Base-by-base conservation (phyloP, 2,113 vertebrate genomes). In the Xyrauchen texanus region DNA sequence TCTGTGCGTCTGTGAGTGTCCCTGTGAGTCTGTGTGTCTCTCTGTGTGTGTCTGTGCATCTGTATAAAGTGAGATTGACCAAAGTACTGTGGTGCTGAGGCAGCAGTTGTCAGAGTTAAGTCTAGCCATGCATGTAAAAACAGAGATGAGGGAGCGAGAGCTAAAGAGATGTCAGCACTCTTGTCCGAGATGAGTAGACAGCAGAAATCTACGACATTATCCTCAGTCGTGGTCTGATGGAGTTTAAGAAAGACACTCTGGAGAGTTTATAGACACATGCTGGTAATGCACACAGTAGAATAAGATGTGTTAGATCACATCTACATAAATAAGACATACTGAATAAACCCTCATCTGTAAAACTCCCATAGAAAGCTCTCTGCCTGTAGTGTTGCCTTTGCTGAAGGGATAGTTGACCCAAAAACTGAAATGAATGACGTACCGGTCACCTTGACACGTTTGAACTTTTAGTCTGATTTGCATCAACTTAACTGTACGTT, bases 171-270 rank as follows among this genome's bases (percentile, higher is more conserved):
- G 66, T 68, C 64, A 68, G 64, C 63, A 78, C 15, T 58, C 53
- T 68, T 58, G 55, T 67, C 45, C 60, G 52, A 78, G 49, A 6
- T 57, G 53, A 68, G 52, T 42, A 67, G 46, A 47, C 55, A 21
- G 45, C 4, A 68, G 21, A 67, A 58, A 58, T 67, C 44, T 73
- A 68, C 44, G 34, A 68, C 76, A 67, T 68, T 78, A 77, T 69
- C n/a, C 58, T 9, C 7, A 21, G 9, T 63, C 10, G 51, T 49
- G 15, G 21, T 74, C 71, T 4, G 4, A 4, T 12, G 58, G 6
- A 57, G 12, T 44, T 72, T 58, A 15, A 45, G 8, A 57, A 0
- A 61, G 34, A 1, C 21, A 61, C 70, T 21, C 7, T 73, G 57
- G 5, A 71, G 12, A 45, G 42, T 58, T 61, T 46, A 7, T 55